These are phyloP conservation scores for Drosophila serrata DNA, from an alignment of 1,140 invertebrate species.

Conservation along the genomic window DNA sequence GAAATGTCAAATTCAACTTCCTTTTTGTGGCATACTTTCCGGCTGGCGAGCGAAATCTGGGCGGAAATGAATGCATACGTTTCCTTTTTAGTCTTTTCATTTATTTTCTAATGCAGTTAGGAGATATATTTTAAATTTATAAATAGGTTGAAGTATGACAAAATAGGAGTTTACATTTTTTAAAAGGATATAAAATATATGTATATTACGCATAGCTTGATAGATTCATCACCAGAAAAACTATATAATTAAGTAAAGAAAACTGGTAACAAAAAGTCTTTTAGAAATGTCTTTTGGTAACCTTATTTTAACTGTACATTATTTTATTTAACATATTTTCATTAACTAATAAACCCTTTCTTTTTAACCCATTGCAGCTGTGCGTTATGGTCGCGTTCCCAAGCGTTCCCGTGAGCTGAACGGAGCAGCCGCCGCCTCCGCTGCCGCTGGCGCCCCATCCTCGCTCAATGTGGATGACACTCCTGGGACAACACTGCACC, in stretches of 20 bases:
- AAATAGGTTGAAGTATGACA: too few species aligned
- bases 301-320: too few species aligned
- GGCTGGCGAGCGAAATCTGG: not conserved
- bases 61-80: not conserved
- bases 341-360: not conserved
- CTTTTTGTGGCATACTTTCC: conserved; percentile 37
- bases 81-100: not conserved
- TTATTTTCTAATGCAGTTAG: not conserved
- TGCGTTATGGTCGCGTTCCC: conserved; percentile 97
- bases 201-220: not conserved
- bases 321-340: not conserved
- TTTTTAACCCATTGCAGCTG: conserved; percentile 89
- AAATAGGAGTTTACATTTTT: too few species aligned
- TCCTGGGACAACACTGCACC: conserved; percentile 56
- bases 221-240: not conserved
- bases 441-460: conserved; percentile 47
- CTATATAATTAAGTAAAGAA: not conserved
- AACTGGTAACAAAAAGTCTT: not conserved
- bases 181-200: not conserved
- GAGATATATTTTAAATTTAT: too few species aligned
- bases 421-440: conserved; percentile 83
- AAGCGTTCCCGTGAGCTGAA: conserved; percentile 95
- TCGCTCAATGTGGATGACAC: conserved; percentile 71
- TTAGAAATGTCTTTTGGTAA: not conserved
- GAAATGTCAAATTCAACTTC: conserved; percentile 7